These are phyloP conservation scores for Tachysurus fulvidraco DNA, from an alignment of 2,113 vertebrate genomes.

Conservation along the genomic window DNA sequence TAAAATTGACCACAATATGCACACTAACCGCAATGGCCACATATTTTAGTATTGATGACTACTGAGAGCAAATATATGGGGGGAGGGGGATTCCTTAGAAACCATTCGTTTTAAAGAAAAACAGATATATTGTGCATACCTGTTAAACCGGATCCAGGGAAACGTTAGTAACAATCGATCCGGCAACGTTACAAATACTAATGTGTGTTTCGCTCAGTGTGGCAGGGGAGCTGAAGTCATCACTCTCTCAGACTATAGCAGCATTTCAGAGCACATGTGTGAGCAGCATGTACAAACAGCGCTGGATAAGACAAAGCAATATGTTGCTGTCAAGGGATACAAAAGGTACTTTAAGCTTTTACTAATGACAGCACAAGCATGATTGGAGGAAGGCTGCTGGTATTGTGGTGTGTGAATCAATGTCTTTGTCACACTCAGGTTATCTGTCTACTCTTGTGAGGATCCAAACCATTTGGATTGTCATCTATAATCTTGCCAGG, in stretches of 20 bases:
- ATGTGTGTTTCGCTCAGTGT: slow-evolving; percentile 61
- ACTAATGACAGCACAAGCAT: slow-evolving; percentile 59
- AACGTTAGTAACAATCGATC: slow-evolving; percentile 49
- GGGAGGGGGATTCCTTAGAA: neutral
- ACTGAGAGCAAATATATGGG: neutral
- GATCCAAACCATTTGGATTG: slow-evolving; percentile 57
- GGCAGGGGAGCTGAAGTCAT: slow-evolving; percentile 58
- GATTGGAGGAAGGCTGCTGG: slow-evolving; percentile 39
- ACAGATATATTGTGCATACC: neutral
- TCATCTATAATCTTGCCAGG: slow-evolving; percentile 67
- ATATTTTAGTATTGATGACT: neutral
- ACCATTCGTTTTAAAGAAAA: neutral
- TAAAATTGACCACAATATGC: neutral
- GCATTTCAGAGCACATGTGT: slow-evolving; percentile 56
- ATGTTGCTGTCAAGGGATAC: slow-evolving; percentile 57
- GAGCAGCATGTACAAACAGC: slow-evolving; percentile 65
- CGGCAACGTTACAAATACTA: slow-evolving; percentile 52
- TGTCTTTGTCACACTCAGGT: slow-evolving; percentile 42
- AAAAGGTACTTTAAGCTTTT: slow-evolving; percentile 65
- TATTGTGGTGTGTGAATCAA: slow-evolving; percentile 38
- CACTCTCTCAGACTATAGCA: slow-evolving; percentile 48
- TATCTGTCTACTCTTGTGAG: slow-evolving; percentile 56
- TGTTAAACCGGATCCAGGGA: slow-evolving; percentile 35
- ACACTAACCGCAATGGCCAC: neutral
- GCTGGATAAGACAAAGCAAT: slow-evolving; percentile 63